Base-by-base conservation (phyloP, 2,888 invertebrate species). In the Augiades crinisus region DNA sequence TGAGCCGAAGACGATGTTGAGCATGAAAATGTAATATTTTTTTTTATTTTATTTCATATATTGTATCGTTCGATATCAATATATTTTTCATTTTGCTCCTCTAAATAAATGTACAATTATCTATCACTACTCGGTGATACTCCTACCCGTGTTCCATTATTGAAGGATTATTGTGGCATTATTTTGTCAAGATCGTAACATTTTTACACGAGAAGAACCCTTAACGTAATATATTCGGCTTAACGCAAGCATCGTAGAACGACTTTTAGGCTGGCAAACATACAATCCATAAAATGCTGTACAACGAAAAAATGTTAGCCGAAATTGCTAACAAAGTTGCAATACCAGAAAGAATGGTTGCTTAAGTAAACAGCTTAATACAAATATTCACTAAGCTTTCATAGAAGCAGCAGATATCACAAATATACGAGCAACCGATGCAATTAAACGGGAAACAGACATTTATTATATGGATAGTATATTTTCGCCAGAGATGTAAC, bases 171-270 rank as follows among this genome's bases (percentile, higher is more conserved):
- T 71, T 63, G 69, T 78, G 80, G 76, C 80, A 81, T 82, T 80
- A 81, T 78, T 76, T 66, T 67, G 75, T 79, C 78, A 78, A 77
- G 70, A 58, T 59, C 53, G 58, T 68, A 71, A 75, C 64, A 70
- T 65, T 67, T 72, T 59, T 63, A 59, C 62, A 64, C 65, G 63
- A 63, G 65, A 62, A 64, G 57, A 64, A 58, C 65, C 61, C 62
- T 63, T 68, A 70, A 70, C 12, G 22, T 67, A 65, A 68, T 67
- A 72, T 63, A 72, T 66, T 68, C 57, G 60, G 62, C 64, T 64
- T 61, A 65, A 71, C 68, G 65, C 66, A 75, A 78, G 75, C 78
- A 62, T 71, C 63, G 54, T 45, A 22, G 37, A 31, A 30, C 17
- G 37, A 51, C 31, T 30, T 37, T 31, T 43, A 22, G 44, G 22